Base-by-base conservation (phyloP, 2,888 invertebrate genomes). In the Phaedon cochleariae region DNA sequence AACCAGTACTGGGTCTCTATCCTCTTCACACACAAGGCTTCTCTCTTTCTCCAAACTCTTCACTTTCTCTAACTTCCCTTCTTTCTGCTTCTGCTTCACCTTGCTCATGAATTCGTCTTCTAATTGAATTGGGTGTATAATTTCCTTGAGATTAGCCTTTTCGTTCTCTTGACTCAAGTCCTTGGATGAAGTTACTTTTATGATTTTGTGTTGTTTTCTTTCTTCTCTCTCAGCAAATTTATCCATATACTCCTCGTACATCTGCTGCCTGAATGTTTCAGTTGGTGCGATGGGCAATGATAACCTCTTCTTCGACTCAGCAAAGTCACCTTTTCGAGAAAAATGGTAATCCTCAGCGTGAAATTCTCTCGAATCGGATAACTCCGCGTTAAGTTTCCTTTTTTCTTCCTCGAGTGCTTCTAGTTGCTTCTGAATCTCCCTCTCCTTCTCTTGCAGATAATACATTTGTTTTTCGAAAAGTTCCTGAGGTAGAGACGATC, bases 191-290 rank as follows among this genome's bases (percentile, higher is more conserved):
- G 92, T 90, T 65, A 94, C 89, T 85, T 93, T 93, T 15, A 95
- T 91, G 20, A 94, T 88, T 84, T 92, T 93, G 59, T 92, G 90
- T 67, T 92, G 88, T 73, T 91, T 91, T 49, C 95, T 86, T 77
- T 94, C 91, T 75, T 92, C 90, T 10, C 93, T 87, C 79, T 92
- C 91, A 4, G 91, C 89, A 76, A 94, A 90, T 83, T 94, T 91
- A 77, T 87, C 86, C 79, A 93, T 88, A 84, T 94, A 94, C 81
- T 94, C 94, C 74, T 92, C 88, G 83, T 92, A 94, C 94, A 95
- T 94, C 82, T 90, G 89, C 72, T 91, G 90, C 6, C 94, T 88
- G 74, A 92, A 89, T 46, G 88, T 85, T 81, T 94, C 91, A 53
- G 90, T 90, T 7, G 89, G 87, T 9, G 86, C 86, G 45, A 89